Evolutionary conservation across 2,113 vertebrate species (phyloP).

Genomic region (Illadopsis cleaveri): DNA sequence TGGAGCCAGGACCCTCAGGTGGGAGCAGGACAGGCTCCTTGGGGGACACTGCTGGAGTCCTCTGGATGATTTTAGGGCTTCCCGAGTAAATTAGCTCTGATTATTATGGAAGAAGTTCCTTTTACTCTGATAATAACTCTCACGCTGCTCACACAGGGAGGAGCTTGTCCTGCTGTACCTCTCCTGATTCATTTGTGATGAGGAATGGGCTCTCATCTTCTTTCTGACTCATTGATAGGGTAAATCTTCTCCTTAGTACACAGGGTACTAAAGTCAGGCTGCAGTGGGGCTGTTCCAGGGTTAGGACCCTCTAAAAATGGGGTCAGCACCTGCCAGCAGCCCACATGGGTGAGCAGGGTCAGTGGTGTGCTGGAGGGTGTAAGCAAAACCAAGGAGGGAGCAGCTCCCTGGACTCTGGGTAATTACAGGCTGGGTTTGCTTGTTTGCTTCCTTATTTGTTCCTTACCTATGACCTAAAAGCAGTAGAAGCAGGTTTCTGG

Average conservation of each 20-base stretch:
- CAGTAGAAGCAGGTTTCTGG: neutral
- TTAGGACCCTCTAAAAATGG: neutral
- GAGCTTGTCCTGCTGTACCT: neutral
- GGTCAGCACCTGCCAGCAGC: neutral
- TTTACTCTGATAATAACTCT: neutral
- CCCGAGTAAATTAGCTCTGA: neutral
- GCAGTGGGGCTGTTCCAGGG: neutral
- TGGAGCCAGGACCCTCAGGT: accelerated
- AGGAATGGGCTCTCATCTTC: neutral
- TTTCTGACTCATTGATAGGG: neutral
- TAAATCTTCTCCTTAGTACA: neutral
- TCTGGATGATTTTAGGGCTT: neutral
- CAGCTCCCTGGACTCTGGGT: neutral
- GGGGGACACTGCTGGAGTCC: neutral
- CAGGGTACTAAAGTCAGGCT: neutral
- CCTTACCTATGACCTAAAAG: neutral
- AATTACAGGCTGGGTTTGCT: neutral
- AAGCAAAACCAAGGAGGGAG: neutral
- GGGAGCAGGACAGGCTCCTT: neutral
- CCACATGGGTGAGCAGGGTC: neutral
- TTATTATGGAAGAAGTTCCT: neutral
- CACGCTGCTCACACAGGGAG: accelerated
- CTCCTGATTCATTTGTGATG: neutral
- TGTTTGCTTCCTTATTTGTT: neutral
- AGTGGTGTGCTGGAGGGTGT: neutral